Evolutionary conservation across 2,113 vertebrate species (phyloP).

Genomic region (Columba livia): DNA sequence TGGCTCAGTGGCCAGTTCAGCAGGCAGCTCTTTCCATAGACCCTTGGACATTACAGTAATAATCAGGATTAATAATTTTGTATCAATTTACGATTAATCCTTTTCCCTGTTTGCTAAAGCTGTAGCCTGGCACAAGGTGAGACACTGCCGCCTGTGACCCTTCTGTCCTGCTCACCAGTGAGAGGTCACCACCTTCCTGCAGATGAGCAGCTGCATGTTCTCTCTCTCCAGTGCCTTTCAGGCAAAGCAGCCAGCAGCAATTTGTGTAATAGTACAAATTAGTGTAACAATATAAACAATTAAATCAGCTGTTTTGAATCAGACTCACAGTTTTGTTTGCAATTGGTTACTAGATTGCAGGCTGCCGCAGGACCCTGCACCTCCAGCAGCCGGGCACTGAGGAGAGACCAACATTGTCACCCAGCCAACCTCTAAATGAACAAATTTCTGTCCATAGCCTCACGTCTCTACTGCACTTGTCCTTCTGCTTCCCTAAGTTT

Average conservation of each 20-base stretch:
- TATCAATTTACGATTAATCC: background rate
- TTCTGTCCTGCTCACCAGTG: background rate
- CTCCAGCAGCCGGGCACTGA: background rate
- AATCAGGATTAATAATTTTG: background rate
- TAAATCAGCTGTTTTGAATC: background rate
- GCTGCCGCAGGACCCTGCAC: background rate
- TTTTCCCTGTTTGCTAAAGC: background rate
- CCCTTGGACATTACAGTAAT: background rate
- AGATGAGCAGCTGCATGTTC: background rate
- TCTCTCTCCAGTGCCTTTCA: background rate
- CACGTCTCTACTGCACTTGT: background rate
- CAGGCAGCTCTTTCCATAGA: background rate
- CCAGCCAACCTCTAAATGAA: background rate
- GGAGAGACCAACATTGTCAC: background rate
- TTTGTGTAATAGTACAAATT: constrained; percentile 3
- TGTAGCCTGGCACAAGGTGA: background rate
- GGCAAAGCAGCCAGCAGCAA: constrained; percentile 5
- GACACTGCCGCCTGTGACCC: rapidly evolving
- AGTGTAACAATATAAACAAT: constrained; percentile 4
- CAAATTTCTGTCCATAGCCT: background rate
- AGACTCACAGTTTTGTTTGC: background rate
- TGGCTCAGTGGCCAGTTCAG: background rate
- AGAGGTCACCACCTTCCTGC: background rate
- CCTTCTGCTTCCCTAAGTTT: background rate
- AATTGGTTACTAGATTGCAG: background rate